These are phyloP conservation scores for Nephrotoma flavescens DNA, from an alignment of 2,888 invertebrate species.

Conservation along the genomic window DNA sequence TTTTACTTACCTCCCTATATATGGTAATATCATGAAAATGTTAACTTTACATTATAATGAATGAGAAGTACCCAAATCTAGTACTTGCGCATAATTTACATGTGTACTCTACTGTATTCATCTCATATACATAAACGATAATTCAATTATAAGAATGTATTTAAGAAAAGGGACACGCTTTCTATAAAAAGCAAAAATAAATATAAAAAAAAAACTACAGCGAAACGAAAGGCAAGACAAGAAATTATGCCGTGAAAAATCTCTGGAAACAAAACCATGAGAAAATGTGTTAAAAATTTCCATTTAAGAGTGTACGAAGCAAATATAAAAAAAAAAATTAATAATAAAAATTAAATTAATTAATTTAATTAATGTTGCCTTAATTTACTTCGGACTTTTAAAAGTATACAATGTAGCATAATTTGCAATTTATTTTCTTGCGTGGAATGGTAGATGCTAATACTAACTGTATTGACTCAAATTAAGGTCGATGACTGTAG, in stretches of 20 bases:
- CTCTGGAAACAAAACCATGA: background rate
- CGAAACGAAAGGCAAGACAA: background rate
- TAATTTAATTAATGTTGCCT: background rate
- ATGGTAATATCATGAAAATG: background rate
- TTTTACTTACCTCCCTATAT: background rate
- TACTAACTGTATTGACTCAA: too few species aligned
- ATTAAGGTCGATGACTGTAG: too few species aligned
- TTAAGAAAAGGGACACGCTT: background rate
- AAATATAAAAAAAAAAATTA: background rate
- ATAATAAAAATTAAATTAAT: background rate
- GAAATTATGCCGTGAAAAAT: background rate
- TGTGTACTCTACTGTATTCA: background rate
- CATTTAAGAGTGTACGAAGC: background rate
- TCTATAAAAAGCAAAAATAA: background rate
- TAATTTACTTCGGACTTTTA: background rate
- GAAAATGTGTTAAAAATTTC: background rate
- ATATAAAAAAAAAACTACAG: background rate
- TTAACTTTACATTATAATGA: background rate
- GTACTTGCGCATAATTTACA: background rate
- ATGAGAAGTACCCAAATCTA: background rate
- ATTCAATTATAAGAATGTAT: background rate
- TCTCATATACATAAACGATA: background rate
- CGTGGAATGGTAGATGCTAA: too few species aligned
- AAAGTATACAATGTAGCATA: too few species aligned
- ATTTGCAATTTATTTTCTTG: too few species aligned